A percentile compares a stretch with the other conserved stretches of the same genome.
Evolutionary conservation across 2,113 vertebrate species (phyloP).

Genomic region (Pogona vitticeps): DNA sequence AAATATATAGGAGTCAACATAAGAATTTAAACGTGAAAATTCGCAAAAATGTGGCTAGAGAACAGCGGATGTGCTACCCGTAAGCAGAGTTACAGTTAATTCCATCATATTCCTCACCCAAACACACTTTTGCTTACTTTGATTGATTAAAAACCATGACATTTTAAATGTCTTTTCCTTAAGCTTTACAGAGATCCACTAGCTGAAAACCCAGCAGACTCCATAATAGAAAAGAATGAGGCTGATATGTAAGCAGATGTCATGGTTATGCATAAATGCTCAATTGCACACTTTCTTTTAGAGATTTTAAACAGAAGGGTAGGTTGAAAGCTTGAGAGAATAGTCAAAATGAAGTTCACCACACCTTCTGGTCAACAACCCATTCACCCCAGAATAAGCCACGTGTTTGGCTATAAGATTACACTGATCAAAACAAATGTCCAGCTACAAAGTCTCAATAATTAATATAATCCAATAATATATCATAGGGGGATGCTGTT

Average conservation of each 20-base stretch:
- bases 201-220: neutral
- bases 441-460: neutral
- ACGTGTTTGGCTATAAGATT: neutral
- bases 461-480: neutral
- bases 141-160: neutral
- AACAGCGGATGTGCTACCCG: neutral
- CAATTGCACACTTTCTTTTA: neutral
- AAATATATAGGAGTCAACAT: neutral
- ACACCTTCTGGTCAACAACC: neutral
- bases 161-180: neutral
- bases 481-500: neutral
- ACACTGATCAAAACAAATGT: neutral
- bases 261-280: slow-evolving; percentile 3
- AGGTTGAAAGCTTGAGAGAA: neutral
- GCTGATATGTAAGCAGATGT: slow-evolving; percentile 4
- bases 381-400: slow-evolving; percentile 14
- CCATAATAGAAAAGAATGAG: neutral
- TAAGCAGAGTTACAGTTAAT: neutral
- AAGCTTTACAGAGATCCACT: neutral
- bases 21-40: neutral
- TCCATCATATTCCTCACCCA: neutral
- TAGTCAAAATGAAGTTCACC: neutral
- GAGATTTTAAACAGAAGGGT: neutral
- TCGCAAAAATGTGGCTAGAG: too few relatives aligned
- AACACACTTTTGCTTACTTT: neutral